Percentiles rank a stretch among this genome's conserved stretches.
These are phyloP conservation scores for Sebastolobus altivelis DNA, from an alignment of 2,797 vertebrate genomes.

Conservation along the genomic window DNA sequence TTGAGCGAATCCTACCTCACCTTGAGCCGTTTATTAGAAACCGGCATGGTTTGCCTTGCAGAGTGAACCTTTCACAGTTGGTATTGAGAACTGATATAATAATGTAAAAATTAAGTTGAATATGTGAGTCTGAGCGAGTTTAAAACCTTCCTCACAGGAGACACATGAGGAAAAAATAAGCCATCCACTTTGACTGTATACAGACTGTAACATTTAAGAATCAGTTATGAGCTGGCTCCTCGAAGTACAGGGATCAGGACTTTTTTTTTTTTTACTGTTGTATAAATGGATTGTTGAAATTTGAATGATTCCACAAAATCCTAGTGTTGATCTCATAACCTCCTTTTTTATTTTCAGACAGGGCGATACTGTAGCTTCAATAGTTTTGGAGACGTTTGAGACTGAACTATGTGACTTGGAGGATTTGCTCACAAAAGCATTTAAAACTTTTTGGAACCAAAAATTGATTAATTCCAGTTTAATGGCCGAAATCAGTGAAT, in stretches of 20 bases:
- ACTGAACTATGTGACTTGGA: too few relatives aligned
- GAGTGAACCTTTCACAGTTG: neutral
- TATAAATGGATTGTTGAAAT: neutral
- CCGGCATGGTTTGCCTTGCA: neutral
- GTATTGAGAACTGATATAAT: neutral
- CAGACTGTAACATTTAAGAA: neutral
- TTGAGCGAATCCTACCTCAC: neutral
- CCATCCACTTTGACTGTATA: neutral
- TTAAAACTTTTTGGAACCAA: neutral
- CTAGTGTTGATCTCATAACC: neutral
- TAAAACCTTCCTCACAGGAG: too few relatives aligned
- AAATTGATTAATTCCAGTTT: neutral
- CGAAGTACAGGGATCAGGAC: neutral
- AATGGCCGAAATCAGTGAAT: neutral
- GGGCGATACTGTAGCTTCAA: neutral
- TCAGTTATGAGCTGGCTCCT: neutral
- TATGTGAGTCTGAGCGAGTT: neutral
- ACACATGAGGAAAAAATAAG: neutral
- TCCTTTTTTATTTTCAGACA: neutral
- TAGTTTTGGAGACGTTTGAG: neutral
- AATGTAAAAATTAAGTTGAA: neutral
- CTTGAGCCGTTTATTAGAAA: conserved; percentile 7
- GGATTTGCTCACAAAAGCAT: neutral
- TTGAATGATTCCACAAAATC: neutral
- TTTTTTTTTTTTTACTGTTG: neutral